Base-by-base conservation (phyloP, 2,113 vertebrate species). In the Mesoclemmys tuberculata region DNA sequence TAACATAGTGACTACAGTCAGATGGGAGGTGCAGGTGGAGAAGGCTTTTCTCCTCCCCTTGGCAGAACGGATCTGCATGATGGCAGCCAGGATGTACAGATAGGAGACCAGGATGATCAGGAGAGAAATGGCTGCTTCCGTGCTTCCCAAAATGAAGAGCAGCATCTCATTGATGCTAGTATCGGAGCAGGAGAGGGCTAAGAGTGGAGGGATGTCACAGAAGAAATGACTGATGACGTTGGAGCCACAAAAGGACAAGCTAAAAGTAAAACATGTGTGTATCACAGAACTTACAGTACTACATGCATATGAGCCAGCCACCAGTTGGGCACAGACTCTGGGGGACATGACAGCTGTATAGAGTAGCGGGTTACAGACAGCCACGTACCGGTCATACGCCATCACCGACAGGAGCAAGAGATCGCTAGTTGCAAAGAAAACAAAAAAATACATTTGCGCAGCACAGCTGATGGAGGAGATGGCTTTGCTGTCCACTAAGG, bases 211-310 rank as follows among this genome's bases (percentile, higher is more conserved):
- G 22, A 96, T 91, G 19, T 96, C 93, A 16, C 96, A 97, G 12
- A 96, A 97, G 82, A 96, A 97, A 46, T 97, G 95, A 58, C 88
- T 94, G 94, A 97, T 85, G 46, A 87, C 12, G 2, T 93, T 93
- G 31, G 90, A 93, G 5, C 31, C 58, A 4, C 97, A 95, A 58
- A 96, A 97, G 52, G 80, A 92, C 35, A 97, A 89, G 2, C 2
- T 38, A 18, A 97, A 97, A 11, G 92, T 97, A 10, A 92, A 80
- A 51, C 41, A 29, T 6, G 95, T 92, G 10, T 97, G 95, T 48
- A 83, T 89, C 35, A 96, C 29, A 4, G 94, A 84, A 84, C 92
- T 95, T 22, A 94, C 14, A 52, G 93, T 91, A n/a, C 93, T 91
- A 4, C 92, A 93, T 6, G 64, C 21, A 2, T 97, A 96, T 12